These are phyloP conservation scores for Toxotes chatareus DNA, from an alignment of 2,113 vertebrate species.

Conservation along the genomic window DNA sequence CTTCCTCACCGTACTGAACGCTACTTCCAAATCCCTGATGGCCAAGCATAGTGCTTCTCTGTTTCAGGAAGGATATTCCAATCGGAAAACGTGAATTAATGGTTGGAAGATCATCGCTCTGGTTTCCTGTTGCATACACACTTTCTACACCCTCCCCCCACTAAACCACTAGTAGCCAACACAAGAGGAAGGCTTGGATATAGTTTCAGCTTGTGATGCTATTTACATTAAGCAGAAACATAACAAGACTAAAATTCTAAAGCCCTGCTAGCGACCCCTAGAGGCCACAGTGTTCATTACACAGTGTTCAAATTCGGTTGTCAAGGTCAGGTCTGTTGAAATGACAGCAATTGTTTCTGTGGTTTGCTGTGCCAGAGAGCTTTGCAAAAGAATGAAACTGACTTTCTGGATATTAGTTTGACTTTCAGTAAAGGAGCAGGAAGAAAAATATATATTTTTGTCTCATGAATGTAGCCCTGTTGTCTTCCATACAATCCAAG, in stretches of 20 bases:
- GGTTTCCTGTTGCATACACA: slow-evolving; percentile 55
- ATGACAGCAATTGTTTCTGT: background rate
- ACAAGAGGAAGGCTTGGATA: slow-evolving; percentile 42
- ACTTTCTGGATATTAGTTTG: background rate
- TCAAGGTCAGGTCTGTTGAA: background rate
- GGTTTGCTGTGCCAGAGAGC: background rate
- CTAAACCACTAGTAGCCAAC: background rate
- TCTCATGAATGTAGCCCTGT: background rate
- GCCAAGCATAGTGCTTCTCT: slow-evolving; percentile 55
- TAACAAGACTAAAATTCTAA: background rate
- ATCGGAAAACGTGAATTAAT: slow-evolving; percentile 59
- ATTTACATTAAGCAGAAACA: slow-evolving; percentile 25
- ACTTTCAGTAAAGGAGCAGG: background rate
- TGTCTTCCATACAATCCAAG: background rate
- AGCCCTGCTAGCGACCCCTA: background rate
- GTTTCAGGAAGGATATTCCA: slow-evolving; percentile 69
- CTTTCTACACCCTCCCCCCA: slow-evolving; percentile 22
- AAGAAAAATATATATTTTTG: background rate
- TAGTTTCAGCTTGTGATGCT: slow-evolving; percentile 30
- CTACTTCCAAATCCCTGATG: slow-evolving; percentile 51
- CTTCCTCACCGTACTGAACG: slow-evolving; percentile 2
- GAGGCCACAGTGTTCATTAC: slow-evolving; percentile 1
- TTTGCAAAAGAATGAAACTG: background rate
- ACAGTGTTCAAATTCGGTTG: background rate
- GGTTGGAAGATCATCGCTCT: slow-evolving; percentile 44